phyloP scores from a whole-genome alignment of 2,113 vertebrate genomes.

The Oreochromis tanganicae region DNA sequence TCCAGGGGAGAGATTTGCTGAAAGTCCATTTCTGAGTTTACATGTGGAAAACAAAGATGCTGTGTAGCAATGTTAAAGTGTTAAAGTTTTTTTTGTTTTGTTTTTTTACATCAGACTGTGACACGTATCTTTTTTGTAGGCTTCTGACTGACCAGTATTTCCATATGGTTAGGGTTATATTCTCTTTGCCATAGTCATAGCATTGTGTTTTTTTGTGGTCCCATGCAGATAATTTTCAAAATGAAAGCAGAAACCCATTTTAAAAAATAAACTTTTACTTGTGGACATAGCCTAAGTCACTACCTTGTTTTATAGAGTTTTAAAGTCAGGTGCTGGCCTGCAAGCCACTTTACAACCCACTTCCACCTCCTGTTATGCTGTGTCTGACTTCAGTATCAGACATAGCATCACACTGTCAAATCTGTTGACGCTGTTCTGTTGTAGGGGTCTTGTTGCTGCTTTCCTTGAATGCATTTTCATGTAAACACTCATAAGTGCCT shows the following conservation, averaged over 20 bases:
- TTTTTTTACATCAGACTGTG: neutral
- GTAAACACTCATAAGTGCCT: neutral
- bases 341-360: neutral
- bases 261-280: fast-evolving
- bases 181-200: neutral
- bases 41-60: neutral
- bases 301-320: neutral
- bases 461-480: neutral
- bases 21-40: neutral
- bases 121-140: neutral
- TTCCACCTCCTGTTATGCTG: neutral
- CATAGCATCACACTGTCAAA: neutral
- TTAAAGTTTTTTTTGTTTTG: neutral
- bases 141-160: neutral
- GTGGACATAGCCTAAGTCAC: neutral
- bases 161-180: neutral
- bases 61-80: neutral
- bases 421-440: neutral
- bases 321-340: neutral
- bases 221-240: neutral
- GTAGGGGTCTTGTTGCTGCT: neutral
- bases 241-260: neutral
- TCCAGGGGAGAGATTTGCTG: neutral
- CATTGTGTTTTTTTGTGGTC: neutral
- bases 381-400: neutral